phyloP scores from a whole-genome alignment of 2,797 vertebrate species.

The Pseudomugil tenellus region DNA sequence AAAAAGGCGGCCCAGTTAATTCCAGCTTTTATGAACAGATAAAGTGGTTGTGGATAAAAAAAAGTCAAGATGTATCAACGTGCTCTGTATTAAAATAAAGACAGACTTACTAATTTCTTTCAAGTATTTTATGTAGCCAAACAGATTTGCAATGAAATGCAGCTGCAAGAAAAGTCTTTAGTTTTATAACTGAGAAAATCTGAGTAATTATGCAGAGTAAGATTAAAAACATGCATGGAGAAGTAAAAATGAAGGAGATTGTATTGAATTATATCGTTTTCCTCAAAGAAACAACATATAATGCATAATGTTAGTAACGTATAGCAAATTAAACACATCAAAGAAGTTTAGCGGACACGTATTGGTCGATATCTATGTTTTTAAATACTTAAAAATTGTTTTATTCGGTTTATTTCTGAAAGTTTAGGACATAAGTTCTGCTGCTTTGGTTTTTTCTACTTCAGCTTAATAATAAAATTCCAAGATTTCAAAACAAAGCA shows the following conservation, averaged over 20 bases:
- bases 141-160: slow-evolving; percentile 33
- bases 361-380: not conserved
- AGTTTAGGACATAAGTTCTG: not conserved
- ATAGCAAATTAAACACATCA: not conserved
- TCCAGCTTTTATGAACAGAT: slow-evolving; percentile 37
- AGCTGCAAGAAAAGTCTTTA: slow-evolving; percentile 10
- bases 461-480: not conserved
- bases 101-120: slow-evolving; percentile 25
- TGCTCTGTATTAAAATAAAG: not conserved
- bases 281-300: not conserved
- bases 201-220: no score
- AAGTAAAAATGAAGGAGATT: not conserved
- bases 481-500: not conserved
- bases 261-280: not conserved
- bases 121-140: slow-evolving; percentile 15
- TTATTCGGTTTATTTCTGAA: not conserved
- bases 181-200: no score
- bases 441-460: not conserved
- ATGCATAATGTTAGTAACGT: not conserved
- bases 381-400: not conserved
- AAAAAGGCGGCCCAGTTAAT: slow-evolving; percentile 13
- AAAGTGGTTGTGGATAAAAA: slow-evolving; percentile 28
- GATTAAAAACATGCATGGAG: slow-evolving; percentile 1
- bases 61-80: not conserved
- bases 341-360: not conserved